These are phyloP conservation scores for Mungos mungo DNA, from an alignment of 2,113 vertebrate species.

Conservation along the genomic window DNA sequence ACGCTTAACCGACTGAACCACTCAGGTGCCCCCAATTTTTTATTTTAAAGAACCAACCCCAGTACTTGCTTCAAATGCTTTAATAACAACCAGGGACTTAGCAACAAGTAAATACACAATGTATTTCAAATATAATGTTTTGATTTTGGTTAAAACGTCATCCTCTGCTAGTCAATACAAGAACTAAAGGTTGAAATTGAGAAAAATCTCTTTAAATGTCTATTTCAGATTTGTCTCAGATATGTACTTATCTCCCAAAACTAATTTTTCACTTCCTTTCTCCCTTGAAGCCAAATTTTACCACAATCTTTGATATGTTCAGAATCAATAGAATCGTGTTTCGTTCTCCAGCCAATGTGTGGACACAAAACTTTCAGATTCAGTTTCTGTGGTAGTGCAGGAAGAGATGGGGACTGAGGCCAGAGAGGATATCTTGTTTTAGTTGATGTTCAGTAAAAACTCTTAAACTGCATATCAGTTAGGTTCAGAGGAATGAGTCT, in stretches of 20 bases:
- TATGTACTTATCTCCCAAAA: conserved; percentile 34
- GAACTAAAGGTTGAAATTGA: conserved; percentile 59
- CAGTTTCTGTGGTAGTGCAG: neutral
- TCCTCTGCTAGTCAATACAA: conserved; percentile 17
- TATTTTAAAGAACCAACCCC: too few relatives aligned
- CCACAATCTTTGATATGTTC: neutral
- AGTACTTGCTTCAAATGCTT: neutral
- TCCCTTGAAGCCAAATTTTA: conserved; percentile 20
- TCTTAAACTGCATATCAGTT: neutral
- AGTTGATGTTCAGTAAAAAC: neutral
- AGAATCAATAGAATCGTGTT: neutral
- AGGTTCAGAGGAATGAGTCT: neutral
- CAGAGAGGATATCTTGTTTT: neutral
- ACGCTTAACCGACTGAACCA: too few relatives aligned
- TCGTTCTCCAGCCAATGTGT: neutral
- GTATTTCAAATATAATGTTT: neutral
- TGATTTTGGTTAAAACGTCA: neutral
- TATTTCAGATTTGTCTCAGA: conserved; percentile 54
- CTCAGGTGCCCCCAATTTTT: too few relatives aligned
- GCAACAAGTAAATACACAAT: neutral
- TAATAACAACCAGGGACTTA: neutral
- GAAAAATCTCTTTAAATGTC: conserved; percentile 38
- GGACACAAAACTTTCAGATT: neutral
- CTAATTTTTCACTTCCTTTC: conserved; percentile 56
- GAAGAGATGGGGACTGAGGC: neutral